Conservation (phyloP, 1,140 invertebrate genomes). For the Idris sp. region DNA sequence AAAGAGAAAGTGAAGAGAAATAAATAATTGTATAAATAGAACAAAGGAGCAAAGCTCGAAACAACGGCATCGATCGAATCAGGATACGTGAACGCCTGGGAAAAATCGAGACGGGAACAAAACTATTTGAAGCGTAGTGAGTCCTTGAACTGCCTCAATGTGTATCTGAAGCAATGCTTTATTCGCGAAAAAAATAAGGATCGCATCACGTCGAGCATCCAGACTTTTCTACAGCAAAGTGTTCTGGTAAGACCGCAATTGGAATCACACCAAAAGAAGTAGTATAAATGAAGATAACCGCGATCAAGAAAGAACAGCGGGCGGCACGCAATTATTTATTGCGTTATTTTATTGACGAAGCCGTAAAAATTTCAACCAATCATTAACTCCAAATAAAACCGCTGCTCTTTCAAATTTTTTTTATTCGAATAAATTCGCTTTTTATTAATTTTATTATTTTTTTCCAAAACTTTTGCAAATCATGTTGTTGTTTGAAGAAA, state of each 20-base stretch:
- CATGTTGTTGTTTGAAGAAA: too few relatives aligned
- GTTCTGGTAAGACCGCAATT: slow-evolving; percentile 64
- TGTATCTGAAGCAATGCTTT: slow-evolving; percentile 57
- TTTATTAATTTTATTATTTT: too few relatives aligned
- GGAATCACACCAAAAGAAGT: slow-evolving; percentile 4
- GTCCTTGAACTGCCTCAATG: slow-evolving; percentile 61
- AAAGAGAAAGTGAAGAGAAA: too few relatives aligned
- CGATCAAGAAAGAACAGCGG: not conserved
- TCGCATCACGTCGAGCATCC: slow-evolving; percentile 63
- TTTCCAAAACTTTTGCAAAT: too few relatives aligned
- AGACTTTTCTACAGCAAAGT: slow-evolving; percentile 65
- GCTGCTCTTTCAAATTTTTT: not conserved
- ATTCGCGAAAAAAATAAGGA: slow-evolving; percentile 66
- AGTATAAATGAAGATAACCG: slow-evolving; percentile 41
- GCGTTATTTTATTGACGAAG: slow-evolving; percentile 23
- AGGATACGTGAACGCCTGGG: slow-evolving; percentile 67
- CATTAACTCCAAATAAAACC: slow-evolving; percentile 6
- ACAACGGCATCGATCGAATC: slow-evolving; percentile 65
- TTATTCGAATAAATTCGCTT: too few relatives aligned
- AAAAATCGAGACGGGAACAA: slow-evolving; percentile 68
- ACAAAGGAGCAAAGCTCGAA: slow-evolving; percentile 66
- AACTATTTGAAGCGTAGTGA: slow-evolving; percentile 59
- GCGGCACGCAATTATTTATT: slow-evolving; percentile 14
- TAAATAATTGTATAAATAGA: slow-evolving; percentile 61
- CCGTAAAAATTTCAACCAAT: too few relatives aligned